Conservation (phyloP, 2,888 invertebrate genomes). For the Heliconius erato region DNA sequence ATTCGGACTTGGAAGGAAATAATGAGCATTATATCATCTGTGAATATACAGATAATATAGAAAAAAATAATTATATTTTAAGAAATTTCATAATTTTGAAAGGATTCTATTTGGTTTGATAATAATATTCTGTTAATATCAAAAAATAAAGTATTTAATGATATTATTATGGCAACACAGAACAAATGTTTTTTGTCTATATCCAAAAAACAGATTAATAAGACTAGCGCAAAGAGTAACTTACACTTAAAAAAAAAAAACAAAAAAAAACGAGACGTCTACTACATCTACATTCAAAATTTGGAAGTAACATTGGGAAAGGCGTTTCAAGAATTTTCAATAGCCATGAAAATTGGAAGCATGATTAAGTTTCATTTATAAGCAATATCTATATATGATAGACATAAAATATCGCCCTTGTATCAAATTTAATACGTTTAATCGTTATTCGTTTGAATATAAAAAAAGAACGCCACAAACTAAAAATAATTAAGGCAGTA, state of each 20-base stretch:
- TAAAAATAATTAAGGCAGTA: not conserved
- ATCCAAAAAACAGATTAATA: conserved; percentile 1
- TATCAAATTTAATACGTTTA: not conserved
- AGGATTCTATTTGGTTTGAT: not conserved
- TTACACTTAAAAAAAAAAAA: not conserved
- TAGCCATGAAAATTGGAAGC: conserved; percentile 19
- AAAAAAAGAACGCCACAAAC: not conserved
- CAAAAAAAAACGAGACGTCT: not conserved
- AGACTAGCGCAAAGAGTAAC: not conserved
- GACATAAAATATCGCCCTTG: conserved; percentile 8
- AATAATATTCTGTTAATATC: not conserved
- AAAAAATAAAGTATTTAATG: not conserved
- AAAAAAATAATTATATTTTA: not conserved
- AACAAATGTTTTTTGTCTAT: not conserved
- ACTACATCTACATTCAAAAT: not conserved
- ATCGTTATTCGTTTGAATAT: not conserved
- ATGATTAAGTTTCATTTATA: not conserved
- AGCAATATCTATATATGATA: not conserved
- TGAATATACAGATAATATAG: not conserved
- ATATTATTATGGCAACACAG: conserved; percentile 13
- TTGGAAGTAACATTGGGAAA: not conserved
- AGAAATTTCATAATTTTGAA: not conserved
- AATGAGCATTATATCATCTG: not conserved
- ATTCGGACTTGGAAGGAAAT: not conserved
- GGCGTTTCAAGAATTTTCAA: conserved; percentile 3